Conservation (phyloP, 2,113 vertebrate species). For the Colaptes auratus region DNA sequence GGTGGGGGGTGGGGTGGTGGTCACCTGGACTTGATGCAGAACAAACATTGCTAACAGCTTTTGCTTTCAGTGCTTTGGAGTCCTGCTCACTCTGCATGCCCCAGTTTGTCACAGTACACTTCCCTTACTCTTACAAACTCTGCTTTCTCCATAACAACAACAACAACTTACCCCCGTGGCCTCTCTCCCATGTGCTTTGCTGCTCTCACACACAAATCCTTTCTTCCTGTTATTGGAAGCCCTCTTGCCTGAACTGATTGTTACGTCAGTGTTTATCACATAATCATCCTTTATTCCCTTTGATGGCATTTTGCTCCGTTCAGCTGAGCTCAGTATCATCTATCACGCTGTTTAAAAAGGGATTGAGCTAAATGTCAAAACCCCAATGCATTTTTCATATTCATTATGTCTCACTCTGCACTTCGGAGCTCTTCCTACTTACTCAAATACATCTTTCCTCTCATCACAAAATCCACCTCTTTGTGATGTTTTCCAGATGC, state of each 20-base stretch:
- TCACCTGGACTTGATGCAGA: background rate
- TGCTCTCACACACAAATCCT: background rate
- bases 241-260: background rate
- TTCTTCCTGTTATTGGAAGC: background rate
- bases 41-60: background rate
- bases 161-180: background rate
- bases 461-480: background rate
- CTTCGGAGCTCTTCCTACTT: background rate
- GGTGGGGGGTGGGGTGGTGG: background rate
- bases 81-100: background rate
- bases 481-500: background rate
- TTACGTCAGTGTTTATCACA: background rate
- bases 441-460: background rate
- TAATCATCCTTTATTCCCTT: background rate
- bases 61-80: background rate
- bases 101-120: background rate
- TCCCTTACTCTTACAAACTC: background rate
- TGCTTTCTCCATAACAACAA: background rate
- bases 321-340: background rate
- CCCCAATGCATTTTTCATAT: background rate
- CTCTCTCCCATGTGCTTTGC: background rate
- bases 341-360: background rate
- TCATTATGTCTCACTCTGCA: background rate
- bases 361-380: background rate
- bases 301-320: background rate